phyloP scores from a whole-genome alignment of 2,113 vertebrate genomes.

The Acrocephalus arundinaceus region DNA sequence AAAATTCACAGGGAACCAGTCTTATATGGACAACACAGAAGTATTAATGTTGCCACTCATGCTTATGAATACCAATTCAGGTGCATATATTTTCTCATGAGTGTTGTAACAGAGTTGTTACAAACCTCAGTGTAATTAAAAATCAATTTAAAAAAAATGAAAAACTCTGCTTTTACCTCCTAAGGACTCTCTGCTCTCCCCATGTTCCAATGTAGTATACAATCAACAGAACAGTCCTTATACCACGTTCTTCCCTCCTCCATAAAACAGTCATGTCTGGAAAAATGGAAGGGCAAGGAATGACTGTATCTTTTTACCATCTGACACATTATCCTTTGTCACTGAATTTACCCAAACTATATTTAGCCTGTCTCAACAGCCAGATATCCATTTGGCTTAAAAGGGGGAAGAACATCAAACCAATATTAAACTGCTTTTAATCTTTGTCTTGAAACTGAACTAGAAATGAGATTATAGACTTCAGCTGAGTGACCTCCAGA shows the following conservation, averaged over 20 bases:
- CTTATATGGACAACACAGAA: neutral
- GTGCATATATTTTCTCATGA: neutral
- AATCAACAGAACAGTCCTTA: neutral
- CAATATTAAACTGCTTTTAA: neutral
- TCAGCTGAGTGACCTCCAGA: neutral
- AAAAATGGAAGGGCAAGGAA: neutral
- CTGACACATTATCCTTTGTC: neutral
- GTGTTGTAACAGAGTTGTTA: neutral
- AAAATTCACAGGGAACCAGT: neutral
- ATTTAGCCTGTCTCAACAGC: neutral
- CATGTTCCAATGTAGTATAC: neutral
- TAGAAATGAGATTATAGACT: neutral
- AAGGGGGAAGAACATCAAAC: neutral
- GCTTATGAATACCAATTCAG: neutral
- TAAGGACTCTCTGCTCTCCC: neutral
- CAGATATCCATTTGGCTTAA: neutral
- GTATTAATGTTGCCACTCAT: neutral
- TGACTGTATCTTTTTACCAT: neutral
- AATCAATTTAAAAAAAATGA: neutral
- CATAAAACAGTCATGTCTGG: neutral
- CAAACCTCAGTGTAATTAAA: neutral
- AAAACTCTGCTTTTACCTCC: neutral
- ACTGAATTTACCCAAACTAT: neutral
- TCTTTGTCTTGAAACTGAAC: neutral
- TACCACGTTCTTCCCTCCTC: neutral